A percentile compares a stretch with the other conserved stretches of the same genome.
Evolutionary conservation across 2,888 invertebrate genomes (phyloP).

Genomic region (Merodon equestris): DNA sequence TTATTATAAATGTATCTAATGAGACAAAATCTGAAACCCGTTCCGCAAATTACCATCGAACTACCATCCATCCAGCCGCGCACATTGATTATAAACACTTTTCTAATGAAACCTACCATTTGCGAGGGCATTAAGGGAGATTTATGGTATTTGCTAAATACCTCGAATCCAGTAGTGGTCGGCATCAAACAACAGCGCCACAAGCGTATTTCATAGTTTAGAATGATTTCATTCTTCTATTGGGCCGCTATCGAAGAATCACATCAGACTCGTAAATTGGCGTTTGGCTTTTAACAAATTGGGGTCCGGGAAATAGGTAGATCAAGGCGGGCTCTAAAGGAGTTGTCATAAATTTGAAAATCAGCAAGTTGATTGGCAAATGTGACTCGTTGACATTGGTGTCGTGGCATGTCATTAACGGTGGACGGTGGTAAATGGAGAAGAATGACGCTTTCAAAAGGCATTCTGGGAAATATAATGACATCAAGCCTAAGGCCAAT

Average conservation of each 20-base stretch:
- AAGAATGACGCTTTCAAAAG: too few relatives aligned
- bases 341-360: too few relatives aligned
- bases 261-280: slow-evolving; percentile 38
- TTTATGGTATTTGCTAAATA: slow-evolving; percentile 19
- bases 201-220: slow-evolving; percentile 37
- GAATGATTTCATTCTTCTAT: slow-evolving; percentile 52
- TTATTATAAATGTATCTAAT: slow-evolving; percentile 55
- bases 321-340: slow-evolving; percentile 18
- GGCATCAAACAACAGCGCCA: slow-evolving; percentile 6
- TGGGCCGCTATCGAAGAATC: slow-evolving; percentile 42
- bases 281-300: slow-evolving; percentile 42
- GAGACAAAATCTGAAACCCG: slow-evolving; percentile 50
- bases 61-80: slow-evolving; percentile 41
- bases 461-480: too few relatives aligned
- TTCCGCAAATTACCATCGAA: slow-evolving; percentile 55
- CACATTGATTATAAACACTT: slow-evolving; percentile 45
- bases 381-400: too few relatives aligned
- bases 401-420: too few relatives aligned
- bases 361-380: too few relatives aligned
- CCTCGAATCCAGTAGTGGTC: neutral
- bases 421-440: too few relatives aligned
- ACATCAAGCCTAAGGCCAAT: too few relatives aligned
- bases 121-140: slow-evolving; percentile 43
- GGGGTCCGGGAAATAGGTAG: slow-evolving; percentile 36
- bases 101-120: slow-evolving; percentile 49